phyloP scores from a whole-genome alignment of 2,888 invertebrate species.

The Imbricaverruca yamaguchii region DNA sequence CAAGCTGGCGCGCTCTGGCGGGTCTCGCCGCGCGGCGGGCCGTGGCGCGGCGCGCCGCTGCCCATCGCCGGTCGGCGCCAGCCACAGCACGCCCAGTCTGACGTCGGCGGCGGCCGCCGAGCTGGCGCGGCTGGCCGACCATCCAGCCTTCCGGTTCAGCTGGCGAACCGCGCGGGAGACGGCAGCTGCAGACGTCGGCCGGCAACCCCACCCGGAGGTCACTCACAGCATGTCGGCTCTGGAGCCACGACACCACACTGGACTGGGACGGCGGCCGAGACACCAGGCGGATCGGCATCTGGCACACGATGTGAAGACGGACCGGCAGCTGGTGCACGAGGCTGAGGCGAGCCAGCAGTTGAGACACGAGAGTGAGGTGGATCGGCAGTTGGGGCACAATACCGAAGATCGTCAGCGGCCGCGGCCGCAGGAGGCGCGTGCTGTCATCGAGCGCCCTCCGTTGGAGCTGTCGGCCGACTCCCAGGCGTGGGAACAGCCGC shows the following conservation, averaged over 20 bases:
- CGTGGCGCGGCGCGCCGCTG: not conserved
- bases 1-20: too few relatives aligned
- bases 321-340: not conserved
- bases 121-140: not conserved
- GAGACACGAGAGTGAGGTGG: too few relatives aligned
- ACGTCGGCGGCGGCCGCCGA: not conserved
- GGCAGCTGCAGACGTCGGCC: not conserved
- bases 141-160: not conserved
- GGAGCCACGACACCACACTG: not conserved
- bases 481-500: too few relatives aligned
- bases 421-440: too few relatives aligned
- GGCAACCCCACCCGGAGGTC: not conserved
- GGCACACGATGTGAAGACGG: not conserved
- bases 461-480: too few relatives aligned
- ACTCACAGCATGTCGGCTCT: not conserved
- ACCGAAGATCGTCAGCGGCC: too few relatives aligned
- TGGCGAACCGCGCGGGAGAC: not conserved
- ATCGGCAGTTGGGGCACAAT: too few relatives aligned
- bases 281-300: too few relatives aligned
- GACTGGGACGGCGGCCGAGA: too few relatives aligned
- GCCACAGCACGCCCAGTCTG: conserved; percentile 9
- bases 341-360: too few relatives aligned
- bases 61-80: not conserved
- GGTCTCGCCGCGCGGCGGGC: not conserved
- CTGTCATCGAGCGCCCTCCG: too few relatives aligned